Conservation (phyloP, 2,888 invertebrate genomes). For the Aphodius sticticus region DNA sequence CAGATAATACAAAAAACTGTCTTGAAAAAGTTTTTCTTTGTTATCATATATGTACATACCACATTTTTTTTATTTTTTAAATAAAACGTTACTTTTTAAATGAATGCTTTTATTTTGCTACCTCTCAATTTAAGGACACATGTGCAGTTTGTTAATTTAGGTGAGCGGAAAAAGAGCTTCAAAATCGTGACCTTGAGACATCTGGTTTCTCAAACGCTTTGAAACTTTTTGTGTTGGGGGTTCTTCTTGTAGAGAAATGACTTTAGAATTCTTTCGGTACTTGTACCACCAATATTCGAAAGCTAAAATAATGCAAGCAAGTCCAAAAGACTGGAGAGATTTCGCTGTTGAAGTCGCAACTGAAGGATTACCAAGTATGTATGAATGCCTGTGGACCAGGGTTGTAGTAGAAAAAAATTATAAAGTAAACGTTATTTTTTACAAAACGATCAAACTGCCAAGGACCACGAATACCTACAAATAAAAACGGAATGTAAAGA, state of each 20-base stretch:
- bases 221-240: constrained; percentile 27
- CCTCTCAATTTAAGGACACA: background rate
- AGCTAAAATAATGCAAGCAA: constrained; percentile 89
- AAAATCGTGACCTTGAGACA: no score
- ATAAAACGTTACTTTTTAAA: constrained; percentile 36
- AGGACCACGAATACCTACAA: constrained; percentile 79
- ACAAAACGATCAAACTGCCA: constrained; percentile 77
- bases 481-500: constrained; percentile 72
- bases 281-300: constrained; percentile 97
- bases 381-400: background rate
- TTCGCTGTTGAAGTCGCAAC: constrained; percentile 77
- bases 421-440: constrained; percentile 48
- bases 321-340: constrained; percentile 81
- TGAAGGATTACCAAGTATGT: constrained; percentile 75
- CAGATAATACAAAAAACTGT: no score
- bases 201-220: background rate
- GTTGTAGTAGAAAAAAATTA: background rate
- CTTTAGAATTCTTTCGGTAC: constrained; percentile 69
- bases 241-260: constrained; percentile 71
- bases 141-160: no score
- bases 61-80: constrained; percentile 32
- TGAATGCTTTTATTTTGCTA: constrained; percentile 13
- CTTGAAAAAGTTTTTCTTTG: constrained; percentile 23
- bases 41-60: constrained; percentile 35
- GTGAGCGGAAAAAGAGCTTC: no score